phyloP scores from a whole-genome alignment of 2,888 invertebrate genomes.

The Ramazzottius varieornatus region DNA sequence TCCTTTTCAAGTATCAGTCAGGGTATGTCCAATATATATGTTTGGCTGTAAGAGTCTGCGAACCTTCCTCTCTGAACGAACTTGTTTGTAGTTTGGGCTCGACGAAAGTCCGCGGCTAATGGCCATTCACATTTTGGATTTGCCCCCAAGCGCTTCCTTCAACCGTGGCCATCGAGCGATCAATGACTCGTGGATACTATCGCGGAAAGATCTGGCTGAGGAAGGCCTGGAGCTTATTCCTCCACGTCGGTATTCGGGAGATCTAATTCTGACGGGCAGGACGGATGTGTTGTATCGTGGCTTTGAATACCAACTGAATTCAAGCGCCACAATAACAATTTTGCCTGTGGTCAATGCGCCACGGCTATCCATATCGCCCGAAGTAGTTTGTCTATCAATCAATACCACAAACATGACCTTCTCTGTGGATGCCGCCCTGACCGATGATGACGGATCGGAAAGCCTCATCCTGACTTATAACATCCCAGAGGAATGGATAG shows the following conservation, averaged over 20 bases:
- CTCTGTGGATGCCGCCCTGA: background rate
- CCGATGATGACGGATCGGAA: background rate
- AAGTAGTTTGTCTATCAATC: background rate
- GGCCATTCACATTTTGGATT: background rate
- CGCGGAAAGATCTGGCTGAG: background rate
- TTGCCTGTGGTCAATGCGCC: background rate
- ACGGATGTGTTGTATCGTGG: background rate
- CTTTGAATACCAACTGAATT: background rate
- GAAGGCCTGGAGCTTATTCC: background rate
- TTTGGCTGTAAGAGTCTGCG: background rate
- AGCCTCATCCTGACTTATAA: background rate
- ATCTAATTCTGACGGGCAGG: background rate
- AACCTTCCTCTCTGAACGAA: too few relatives aligned
- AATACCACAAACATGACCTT: background rate
- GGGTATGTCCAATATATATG: background rate
- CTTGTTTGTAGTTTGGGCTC: background rate
- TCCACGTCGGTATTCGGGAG: background rate
- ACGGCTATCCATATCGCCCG: background rate
- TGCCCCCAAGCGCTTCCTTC: background rate
- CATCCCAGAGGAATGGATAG: background rate
- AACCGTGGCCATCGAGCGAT: background rate
- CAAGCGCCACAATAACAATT: background rate
- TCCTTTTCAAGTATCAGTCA: background rate
- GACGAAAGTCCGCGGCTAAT: constrained; percentile 2
- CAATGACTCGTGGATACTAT: background rate